Evolutionary conservation across 2,113 vertebrate genomes (phyloP).

Genomic region (Bothrops jararaca): DNA sequence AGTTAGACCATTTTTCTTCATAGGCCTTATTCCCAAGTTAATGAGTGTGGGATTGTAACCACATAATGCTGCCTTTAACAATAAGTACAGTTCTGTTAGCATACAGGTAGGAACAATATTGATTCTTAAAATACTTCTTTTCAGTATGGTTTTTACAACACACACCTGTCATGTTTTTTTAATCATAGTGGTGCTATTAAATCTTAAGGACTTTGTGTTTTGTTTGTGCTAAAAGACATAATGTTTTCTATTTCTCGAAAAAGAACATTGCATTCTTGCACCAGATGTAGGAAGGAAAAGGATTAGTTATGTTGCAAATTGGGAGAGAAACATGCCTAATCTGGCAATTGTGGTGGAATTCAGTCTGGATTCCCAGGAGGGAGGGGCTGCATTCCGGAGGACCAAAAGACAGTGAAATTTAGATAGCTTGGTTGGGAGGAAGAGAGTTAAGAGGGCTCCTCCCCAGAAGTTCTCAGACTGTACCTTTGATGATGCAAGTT

Average conservation of each 20-base stretch:
- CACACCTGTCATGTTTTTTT: constrained; percentile 12
- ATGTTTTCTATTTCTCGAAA: constrained; percentile 17
- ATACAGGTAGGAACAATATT: neutral
- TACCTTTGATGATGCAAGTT: neutral
- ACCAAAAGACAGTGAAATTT: neutral
- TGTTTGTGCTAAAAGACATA: neutral
- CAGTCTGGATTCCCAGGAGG: neutral
- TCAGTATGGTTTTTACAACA: constrained; percentile 41
- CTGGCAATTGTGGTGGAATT: neutral
- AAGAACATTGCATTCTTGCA: constrained; percentile 22
- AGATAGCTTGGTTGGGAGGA: neutral
- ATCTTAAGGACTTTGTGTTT: neutral
- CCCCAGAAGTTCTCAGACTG: neutral
- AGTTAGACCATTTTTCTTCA: neutral
- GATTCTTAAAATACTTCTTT: constrained; percentile 35
- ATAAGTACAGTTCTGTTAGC: neutral
- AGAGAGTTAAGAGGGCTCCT: neutral
- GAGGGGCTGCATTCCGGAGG: neutral
- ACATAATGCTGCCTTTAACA: neutral
- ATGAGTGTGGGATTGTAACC: neutral
- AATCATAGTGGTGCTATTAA: constrained; percentile 41
- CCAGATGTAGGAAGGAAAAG: neutral
- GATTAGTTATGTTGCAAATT: constrained; percentile 14
- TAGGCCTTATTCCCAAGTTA: neutral
- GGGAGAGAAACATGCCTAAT: constrained; percentile 28